Base-by-base conservation (phyloP, 2,797 vertebrate genomes). In the Heliangelus exortis region DNA sequence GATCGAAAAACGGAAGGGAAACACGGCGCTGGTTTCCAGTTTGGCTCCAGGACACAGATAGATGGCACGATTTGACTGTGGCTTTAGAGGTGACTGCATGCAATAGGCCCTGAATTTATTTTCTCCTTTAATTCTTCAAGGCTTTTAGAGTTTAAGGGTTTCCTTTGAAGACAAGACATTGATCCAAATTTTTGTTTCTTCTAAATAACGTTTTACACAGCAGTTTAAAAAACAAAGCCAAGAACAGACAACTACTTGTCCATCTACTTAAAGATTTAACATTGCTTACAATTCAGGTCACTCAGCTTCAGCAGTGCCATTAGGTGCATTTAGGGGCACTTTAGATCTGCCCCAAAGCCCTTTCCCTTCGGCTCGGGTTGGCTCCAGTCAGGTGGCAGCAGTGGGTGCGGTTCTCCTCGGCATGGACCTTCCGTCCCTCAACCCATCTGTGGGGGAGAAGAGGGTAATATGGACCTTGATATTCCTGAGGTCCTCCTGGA, bases 381-480 rank as follows among this genome's bases (percentile, higher is more conserved):
- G 63, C 15, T 12, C 7, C 34, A 17, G 74, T 7, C 6, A 6
- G 31, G 51, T 33, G 58, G 43, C 67, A 82, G 43, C 0, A 0
- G 21, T 62, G 21, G 2, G 1, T 26, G 11, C 29, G 0, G 0
- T 6, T 21, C 47, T 63, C 3, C 22, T 43, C 11, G 3, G 13
- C 1, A 0, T 12, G 58, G 43, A 22, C 36, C 50, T 12, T 14
- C 28, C 4, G 5, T 26, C 29, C 43, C 57, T 12, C 36, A 29
- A 2, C 34, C 4, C 7, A 1, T 21, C 33, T 5, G 8, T 1
- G 0, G 12, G 4, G 36, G 48, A 69, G 28, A 8, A 50, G 23
- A 9, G 43, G 25, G 28, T 26, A 3, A 8, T 3, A 4, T 0
- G 4, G 47, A 51, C 16, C 41, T 15, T 22, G 39, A 0, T 15